Conservation (phyloP, 2,797 vertebrate species). For the Champsocephalus gunnari region DNA sequence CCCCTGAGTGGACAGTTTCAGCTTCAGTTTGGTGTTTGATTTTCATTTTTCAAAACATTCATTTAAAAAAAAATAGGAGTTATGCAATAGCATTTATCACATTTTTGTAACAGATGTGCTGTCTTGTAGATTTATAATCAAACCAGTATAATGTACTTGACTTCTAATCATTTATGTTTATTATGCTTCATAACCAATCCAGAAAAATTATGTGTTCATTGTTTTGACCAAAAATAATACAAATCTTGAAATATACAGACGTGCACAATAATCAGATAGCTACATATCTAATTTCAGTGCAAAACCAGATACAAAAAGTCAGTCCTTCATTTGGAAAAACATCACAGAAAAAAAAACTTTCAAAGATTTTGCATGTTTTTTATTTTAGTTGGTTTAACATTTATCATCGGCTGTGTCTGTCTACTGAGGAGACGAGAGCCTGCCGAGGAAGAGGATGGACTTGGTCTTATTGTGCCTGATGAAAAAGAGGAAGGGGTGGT, state of each 20-base stretch:
- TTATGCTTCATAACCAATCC: not conserved
- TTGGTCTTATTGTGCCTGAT: slow-evolving; percentile 89
- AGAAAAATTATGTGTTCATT: too few species aligned
- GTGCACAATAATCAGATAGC: not conserved
- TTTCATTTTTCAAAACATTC: not conserved
- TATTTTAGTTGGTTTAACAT: not conserved
- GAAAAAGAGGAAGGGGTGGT: slow-evolving; percentile 95
- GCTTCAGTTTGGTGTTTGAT: not conserved
- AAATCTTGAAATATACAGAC: too few species aligned
- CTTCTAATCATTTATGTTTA: not conserved
- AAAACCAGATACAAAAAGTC: slow-evolving; percentile 1
- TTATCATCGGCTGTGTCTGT: slow-evolving; percentile 17
- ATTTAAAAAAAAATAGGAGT: too few species aligned
- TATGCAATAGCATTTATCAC: not conserved
- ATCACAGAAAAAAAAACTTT: slow-evolving; percentile 13
- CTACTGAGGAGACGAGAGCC: slow-evolving; percentile 85
- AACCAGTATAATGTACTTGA: not conserved
- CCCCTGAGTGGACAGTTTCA: too few species aligned
- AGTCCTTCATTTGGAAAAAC: slow-evolving; percentile 4
- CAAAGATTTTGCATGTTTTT: slow-evolving; percentile 1
- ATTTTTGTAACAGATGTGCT: not conserved
- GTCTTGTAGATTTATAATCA: not conserved
- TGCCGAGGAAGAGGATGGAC: slow-evolving; percentile 91
- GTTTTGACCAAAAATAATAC: too few species aligned
- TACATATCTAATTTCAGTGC: slow-evolving; percentile 5